Base-by-base conservation (phyloP, 1,140 invertebrate species). In the Mizuhopecten yessoensis region DNA sequence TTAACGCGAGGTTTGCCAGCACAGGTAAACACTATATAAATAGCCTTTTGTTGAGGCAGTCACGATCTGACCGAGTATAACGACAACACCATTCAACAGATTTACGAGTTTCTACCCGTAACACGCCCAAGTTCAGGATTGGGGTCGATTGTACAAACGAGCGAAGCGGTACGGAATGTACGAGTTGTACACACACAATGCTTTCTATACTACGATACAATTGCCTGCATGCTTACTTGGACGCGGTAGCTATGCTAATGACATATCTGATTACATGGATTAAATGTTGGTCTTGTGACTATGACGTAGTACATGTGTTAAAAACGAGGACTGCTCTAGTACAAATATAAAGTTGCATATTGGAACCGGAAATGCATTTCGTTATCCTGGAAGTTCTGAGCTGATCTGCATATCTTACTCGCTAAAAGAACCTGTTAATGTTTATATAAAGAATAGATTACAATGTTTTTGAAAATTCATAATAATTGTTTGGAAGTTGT, bases 1-100 rank as follows among this genome's bases (percentile, higher is more conserved):
- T 75, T 75, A 75, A 75, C 57, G 57, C 57, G 57, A 75, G 5
- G 23, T 29, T 13, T 75, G 57, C 57, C 57, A 29, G 23, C 23
- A 29, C 57, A 75, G 57, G 57, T 29, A 29, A 49, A 75, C 23
- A 39, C 57, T 75, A 5, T 29, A 75, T 75, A 75, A 75, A 75
- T 75, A 75, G 57, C 5, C 20, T 75, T 75, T 75, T 75, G 57
- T 75, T 75, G 9, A 29, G n/a, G 23, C 29, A 75, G 57, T 75
- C 57, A 75, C 57, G 57, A 75, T 75, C n/a, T 75, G 57, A 29
- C n/a, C 57, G 2, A 75, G 57, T n/a, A n/a, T n/a, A n/a, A n/a
- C n/a, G n/a, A n/a, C n/a, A 3, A 29, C 5, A 75, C 57, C 57
- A 29, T n/a, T 29, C 9, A 29, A 75, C n/a, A 0, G 57, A 75